A percentile compares a stretch with the other conserved stretches of the same genome.
Conservation (phyloP, 1,140 invertebrate species). For the Atopsyche davidsoni region DNA sequence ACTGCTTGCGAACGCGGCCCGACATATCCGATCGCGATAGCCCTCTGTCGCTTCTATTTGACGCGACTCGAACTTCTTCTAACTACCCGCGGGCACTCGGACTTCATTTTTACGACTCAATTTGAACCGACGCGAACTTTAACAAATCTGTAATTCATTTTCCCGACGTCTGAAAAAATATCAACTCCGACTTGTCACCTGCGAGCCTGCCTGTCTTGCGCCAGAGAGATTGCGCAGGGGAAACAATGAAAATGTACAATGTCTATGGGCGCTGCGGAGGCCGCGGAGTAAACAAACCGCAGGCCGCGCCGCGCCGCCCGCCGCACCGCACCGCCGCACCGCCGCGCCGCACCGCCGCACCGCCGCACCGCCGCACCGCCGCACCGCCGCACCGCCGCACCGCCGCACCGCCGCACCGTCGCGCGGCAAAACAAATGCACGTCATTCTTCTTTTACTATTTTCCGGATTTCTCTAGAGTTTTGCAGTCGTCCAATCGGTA, state of each 20-base stretch:
- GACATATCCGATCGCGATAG: slow-evolving; percentile 46
- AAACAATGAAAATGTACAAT: slow-evolving; percentile 18
- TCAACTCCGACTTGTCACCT: slow-evolving; percentile 21
- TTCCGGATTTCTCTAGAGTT: too few relatives aligned
- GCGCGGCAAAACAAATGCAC: too few relatives aligned
- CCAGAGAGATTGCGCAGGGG: slow-evolving; percentile 16
- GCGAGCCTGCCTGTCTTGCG: slow-evolving; percentile 13
- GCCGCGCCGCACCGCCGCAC: too few relatives aligned
- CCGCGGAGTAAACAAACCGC: too few relatives aligned
- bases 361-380: too few relatives aligned
- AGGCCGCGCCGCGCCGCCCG: too few relatives aligned
- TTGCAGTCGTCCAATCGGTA: too few relatives aligned
- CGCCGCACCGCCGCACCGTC: too few relatives aligned
- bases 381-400: too few relatives aligned
- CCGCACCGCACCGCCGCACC: too few relatives aligned
- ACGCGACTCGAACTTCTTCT: slow-evolving; percentile 7
- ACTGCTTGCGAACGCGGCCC: slow-evolving; percentile 60
- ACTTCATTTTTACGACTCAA: slow-evolving; percentile 17
- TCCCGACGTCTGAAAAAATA: slow-evolving; percentile 16
- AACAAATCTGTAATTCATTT: slow-evolving; percentile 11
- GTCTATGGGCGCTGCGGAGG: slow-evolving; percentile 20
- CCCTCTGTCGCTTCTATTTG: slow-evolving; percentile 12
- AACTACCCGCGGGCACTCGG: slow-evolving; percentile 11
- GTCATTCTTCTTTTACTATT: too few relatives aligned
- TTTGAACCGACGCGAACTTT: slow-evolving; percentile 7